Base-by-base conservation (phyloP, 1,140 invertebrate genomes). In the Ceratina japonica region DNA sequence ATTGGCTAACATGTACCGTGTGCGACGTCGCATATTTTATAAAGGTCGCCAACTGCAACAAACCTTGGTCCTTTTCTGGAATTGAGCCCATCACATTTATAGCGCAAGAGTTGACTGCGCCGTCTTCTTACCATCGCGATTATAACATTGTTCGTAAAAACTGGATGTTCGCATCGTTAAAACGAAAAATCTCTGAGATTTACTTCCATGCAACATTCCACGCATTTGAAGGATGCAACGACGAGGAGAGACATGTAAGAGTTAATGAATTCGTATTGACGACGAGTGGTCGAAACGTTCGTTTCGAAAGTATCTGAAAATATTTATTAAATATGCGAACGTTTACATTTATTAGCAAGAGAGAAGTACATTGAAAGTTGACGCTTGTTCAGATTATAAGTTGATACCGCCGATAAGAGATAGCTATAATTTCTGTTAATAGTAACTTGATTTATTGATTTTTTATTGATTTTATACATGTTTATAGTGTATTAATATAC, bases 1-100 rank as follows among this genome's bases (percentile, higher is more conserved):
- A 85, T 76, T 92, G 83, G 91, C 91, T 58, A 91, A 92, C 24
- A 92, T 92, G 91, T 92, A 90, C 83, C 90, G 91, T 77, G 89
- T 91, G 49, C 86, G 90, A 87, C 91, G 90, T 82, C 89, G 90
- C 81, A 89, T 91, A 81, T 91, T 91, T 87, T 91, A 91, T 79
- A 90, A 89, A 87, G 90, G 90, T 79, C 91, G 90, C 75, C 90
- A 92, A 81, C 81, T 91, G 78, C 90, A 91, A 84, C 91, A 91
- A 88, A 92, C 91, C 37, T 75, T 92, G 69, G 91, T 92, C 71
- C 87, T 92, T 71, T 89, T 91, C 80, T 91, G 90, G 90, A 91
- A 91, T 92, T 92, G 89, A 91, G 89, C 87, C 89, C 89, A 88
- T 79, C 56, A 72, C 61, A 37, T 75, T 72, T 69, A 51, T 75